A percentile compares a stretch with the other conserved stretches of the same genome.
Evolutionary conservation across 1,140 invertebrate species (phyloP).

Genomic region (Drosophila murphyi): DNA sequence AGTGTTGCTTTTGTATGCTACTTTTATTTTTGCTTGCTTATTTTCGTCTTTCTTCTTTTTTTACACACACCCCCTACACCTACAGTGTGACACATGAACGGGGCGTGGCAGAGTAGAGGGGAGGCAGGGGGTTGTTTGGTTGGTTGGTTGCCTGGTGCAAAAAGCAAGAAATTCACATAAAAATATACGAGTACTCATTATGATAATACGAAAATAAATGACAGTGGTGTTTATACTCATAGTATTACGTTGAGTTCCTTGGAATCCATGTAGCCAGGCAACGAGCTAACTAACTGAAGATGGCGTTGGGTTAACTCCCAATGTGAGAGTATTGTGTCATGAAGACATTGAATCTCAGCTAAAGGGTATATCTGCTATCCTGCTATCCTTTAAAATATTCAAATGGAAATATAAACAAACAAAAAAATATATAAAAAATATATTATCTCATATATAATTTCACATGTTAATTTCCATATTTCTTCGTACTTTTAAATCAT

Average conservation of each 20-base stretch:
- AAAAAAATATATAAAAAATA: too few species aligned
- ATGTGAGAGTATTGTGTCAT: neutral
- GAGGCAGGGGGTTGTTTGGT: slow-evolving; percentile 22
- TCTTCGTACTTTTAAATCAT: too few species aligned
- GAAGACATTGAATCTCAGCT: neutral
- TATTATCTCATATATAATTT: too few species aligned
- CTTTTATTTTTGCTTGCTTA: slow-evolving; percentile 61
- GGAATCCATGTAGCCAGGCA: slow-evolving; percentile 16
- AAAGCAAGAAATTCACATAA: slow-evolving; percentile 81
- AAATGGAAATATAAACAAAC: neutral
- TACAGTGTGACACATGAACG: slow-evolving; percentile 29
- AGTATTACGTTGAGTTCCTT: slow-evolving; percentile 31
- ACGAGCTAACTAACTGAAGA: neutral
- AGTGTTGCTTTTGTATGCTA: slow-evolving; percentile 67
- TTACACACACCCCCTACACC: slow-evolving; percentile 47
- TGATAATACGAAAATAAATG: slow-evolving; percentile 84
- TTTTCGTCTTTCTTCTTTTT: slow-evolving; percentile 45
- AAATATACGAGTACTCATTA: slow-evolving; percentile 83
- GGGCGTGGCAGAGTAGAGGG: slow-evolving; percentile 12
- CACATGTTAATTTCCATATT: too few species aligned
- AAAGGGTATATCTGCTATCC: neutral
- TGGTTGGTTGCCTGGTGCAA: slow-evolving; percentile 46
- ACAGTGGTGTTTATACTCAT: slow-evolving; percentile 71
- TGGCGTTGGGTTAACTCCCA: slow-evolving; percentile 5
- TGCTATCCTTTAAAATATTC: neutral